Evolutionary conservation across 2,113 vertebrate species (phyloP).

Genomic region (Hydrolagus affinis): DNA sequence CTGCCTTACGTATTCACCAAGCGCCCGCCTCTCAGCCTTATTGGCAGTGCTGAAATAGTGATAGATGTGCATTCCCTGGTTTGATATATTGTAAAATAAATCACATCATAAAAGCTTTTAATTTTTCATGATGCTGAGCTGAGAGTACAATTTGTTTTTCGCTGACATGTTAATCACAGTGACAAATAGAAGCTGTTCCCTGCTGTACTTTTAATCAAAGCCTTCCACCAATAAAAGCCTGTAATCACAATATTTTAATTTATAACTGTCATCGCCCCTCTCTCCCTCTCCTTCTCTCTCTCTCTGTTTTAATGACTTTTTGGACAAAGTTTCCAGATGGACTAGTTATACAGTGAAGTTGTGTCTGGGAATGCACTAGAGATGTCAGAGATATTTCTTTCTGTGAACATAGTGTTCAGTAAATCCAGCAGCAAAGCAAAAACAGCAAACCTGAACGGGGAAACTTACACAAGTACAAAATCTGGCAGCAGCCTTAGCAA

Average conservation of each 20-base stretch:
- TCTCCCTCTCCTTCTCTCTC: too few relatives aligned
- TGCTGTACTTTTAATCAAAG: conserved; percentile 17
- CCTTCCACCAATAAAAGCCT: neutral
- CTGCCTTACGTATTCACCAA: neutral
- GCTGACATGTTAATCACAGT: conserved; percentile 10
- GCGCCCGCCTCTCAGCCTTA: neutral
- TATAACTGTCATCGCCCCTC: neutral
- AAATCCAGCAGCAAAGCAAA: neutral
- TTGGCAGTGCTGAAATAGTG: neutral
- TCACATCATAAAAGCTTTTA: conserved; percentile 12
- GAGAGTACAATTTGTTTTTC: neutral
- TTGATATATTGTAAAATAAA: conserved; percentile 19
- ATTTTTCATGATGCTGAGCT: conserved; percentile 9
- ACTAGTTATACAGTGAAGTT: neutral
- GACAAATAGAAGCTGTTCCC: conserved; percentile 15
- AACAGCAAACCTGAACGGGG: neutral
- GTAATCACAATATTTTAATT: conserved; percentile 2
- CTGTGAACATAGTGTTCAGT: neutral
- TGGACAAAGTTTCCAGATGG: conserved; percentile 13
- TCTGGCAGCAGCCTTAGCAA: neutral
- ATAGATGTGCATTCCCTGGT: neutral
- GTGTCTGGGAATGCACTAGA: neutral
- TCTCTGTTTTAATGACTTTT: neutral
- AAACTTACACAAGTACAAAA: too few relatives aligned
- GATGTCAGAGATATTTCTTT: too few relatives aligned